A percentile compares a stretch with the other conserved stretches of the same genome.
Evolutionary conservation across 2,888 invertebrate genomes (phyloP).

Genomic region (Beris chalybata): DNA sequence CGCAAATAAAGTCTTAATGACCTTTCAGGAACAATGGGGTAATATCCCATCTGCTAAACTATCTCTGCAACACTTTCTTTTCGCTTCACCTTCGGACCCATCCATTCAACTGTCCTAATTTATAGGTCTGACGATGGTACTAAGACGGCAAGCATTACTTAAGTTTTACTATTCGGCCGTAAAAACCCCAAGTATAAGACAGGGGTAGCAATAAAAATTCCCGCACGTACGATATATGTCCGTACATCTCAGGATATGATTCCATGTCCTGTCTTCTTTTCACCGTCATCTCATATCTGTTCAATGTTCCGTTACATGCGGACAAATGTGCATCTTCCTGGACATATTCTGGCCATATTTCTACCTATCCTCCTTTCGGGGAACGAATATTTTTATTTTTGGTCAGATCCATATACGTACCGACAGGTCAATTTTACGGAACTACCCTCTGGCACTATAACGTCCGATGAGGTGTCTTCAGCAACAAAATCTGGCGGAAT

Average conservation of each 20-base stretch:
- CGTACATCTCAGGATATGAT: conserved; percentile 26
- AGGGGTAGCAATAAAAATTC: conserved; percentile 36
- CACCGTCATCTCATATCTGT: conserved; percentile 17
- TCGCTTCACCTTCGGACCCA: not conserved
- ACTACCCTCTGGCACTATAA: conserved; percentile 85
- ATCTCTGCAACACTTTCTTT: conserved; percentile 9
- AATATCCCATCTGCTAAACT: conserved; percentile 4
- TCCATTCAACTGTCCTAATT: conserved; percentile 34
- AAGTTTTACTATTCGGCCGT: conserved; percentile 38
- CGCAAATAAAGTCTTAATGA: conserved; percentile 35
- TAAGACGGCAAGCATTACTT: conserved; percentile 35
- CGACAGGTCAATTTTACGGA: conserved; percentile 66
- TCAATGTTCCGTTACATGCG: not conserved
- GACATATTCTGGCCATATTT: no score
- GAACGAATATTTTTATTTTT: not conserved
- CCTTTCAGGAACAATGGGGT: conserved; percentile 32
- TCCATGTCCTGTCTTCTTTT: conserved; percentile 15
- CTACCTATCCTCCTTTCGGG: no score
- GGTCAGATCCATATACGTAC: conserved; percentile 45
- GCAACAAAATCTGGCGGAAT: conserved; percentile 89
- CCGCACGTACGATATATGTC: conserved; percentile 31
- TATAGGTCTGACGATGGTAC: conserved; percentile 33
- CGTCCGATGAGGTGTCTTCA: conserved; percentile 86
- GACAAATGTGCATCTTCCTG: conserved; percentile 24
- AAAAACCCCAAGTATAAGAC: conserved; percentile 34